A percentile compares a stretch with the other conserved stretches of the same genome.
These are phyloP conservation scores for Zosterops lateralis DNA, from an alignment of 2,113 vertebrate species.

Conservation along the genomic window DNA sequence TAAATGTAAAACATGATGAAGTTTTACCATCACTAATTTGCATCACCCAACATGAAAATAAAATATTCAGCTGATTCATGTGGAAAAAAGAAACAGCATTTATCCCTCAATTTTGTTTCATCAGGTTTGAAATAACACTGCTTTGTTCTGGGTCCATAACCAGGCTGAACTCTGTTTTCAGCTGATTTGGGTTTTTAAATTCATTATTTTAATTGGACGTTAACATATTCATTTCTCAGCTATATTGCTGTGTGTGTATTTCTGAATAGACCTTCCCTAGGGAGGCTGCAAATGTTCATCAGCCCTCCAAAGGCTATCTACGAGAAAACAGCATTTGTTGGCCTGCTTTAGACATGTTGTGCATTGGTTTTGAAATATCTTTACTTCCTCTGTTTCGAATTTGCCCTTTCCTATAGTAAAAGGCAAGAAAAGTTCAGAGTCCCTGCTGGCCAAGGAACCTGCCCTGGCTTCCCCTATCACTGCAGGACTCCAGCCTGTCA, in stretches of 20 bases:
- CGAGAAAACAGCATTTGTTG: not conserved
- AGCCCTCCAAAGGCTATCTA: not conserved
- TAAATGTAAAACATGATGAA: not conserved
- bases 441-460: accelerated
- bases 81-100: not conserved
- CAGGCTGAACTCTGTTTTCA: not conserved
- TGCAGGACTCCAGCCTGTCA: not conserved
- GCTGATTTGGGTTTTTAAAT: not conserved
- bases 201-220: not conserved
- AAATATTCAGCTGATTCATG: not conserved
- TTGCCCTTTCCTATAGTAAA: not conserved
- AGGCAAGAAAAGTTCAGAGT: accelerated
- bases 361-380: not conserved
- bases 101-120: not conserved
- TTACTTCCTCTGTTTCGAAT: not conserved
- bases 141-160: not conserved
- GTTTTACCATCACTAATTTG: not conserved
- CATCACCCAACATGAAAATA: not conserved
- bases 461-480: accelerated
- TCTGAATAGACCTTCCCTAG: not conserved
- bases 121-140: not conserved
- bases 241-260: not conserved
- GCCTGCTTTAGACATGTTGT: not conserved
- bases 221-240: not conserved
- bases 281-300: not conserved